These are phyloP conservation scores for Pollachius pollachius DNA, from an alignment of 2,113 vertebrate species.

Conservation along the genomic window DNA sequence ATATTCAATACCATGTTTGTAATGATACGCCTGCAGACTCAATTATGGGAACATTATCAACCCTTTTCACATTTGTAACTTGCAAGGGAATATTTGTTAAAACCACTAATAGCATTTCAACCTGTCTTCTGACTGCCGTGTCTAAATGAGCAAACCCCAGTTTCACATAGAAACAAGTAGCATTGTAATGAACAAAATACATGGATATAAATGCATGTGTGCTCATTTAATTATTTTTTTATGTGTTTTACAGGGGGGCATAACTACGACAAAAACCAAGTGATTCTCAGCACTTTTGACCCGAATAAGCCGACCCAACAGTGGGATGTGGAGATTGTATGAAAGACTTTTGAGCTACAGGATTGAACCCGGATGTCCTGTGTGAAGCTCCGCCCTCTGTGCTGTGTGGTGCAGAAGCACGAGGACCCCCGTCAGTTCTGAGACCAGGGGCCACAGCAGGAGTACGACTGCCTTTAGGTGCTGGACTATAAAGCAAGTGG, in stretches of 20 bases:
- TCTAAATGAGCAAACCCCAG: no score
- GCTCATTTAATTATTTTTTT: neutral
- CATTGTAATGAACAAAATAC: neutral
- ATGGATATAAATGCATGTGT: neutral
- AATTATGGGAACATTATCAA: no score
- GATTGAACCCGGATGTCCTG: conserved; percentile 5
- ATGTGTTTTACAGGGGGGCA: conserved; percentile 79
- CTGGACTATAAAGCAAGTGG: no score
- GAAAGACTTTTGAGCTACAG: conserved; percentile 34
- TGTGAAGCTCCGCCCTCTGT: neutral
- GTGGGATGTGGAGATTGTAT: conserved; percentile 85
- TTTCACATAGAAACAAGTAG: no score
- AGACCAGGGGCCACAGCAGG: no score
- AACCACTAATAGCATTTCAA: no score
- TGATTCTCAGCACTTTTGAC: conserved; percentile 80
- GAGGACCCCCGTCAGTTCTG: conserved; percentile 2
- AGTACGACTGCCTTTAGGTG: no score
- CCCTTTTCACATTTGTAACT: no score
- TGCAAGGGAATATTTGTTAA: no score
- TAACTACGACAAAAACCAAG: conserved; percentile 83
- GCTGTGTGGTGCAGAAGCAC: neutral
- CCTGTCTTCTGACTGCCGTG: no score
- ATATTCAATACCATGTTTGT: no score
- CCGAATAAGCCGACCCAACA: conserved; percentile 77
- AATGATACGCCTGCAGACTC: no score